Base-by-base conservation (phyloP, 2,113 vertebrate species). In the Lampris incognitus region DNA sequence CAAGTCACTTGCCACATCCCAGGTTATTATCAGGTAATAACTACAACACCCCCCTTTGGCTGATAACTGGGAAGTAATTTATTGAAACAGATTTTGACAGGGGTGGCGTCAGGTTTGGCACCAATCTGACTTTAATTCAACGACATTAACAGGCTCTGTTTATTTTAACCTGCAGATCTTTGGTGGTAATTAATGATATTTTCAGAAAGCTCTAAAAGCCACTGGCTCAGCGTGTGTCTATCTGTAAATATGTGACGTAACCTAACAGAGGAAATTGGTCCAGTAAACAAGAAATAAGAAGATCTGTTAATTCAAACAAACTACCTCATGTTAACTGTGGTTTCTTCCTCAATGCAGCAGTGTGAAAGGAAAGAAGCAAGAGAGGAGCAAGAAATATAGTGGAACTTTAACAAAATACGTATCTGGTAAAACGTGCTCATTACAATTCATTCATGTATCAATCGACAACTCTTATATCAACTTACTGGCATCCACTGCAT, bases 401-500 rank as follows among this genome's bases (percentile, higher is more conserved):
- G 24, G 24, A 24, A 24, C 24, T 24, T 24, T 24, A 24, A 24
- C 24, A 24, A 24, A 24, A 24, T 24, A 24, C 24, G 24, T 24
- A 24, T 24, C 24, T 24, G 24, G 24, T 24, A 24, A 24, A 24
- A 24, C 24, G 24, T 24, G 24, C 24, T 24, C 24, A 24, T 24
- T 24, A 24, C 24, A 24, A 24, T 24, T 24, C 24, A 24, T 24
- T 24, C 24, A 24, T 24, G 24, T 24, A 39, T 9, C 4, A 3
- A 59, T 4, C 11, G 38, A 39, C 57, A 55, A n/a, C n/a, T 55
- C 7, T 40, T 11, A 42, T 9, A 40, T 42, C 2, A 4, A 71
- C 85, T 88, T 89, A 93, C 93, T 89, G 1, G 78, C 38, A 81
- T 94, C 93, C 2, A 92, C 84, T 24, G 91, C 93, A 66, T 72